Evolutionary conservation across 2,797 vertebrate genomes (phyloP).

Genomic region (Chaunax sp.): DNA sequence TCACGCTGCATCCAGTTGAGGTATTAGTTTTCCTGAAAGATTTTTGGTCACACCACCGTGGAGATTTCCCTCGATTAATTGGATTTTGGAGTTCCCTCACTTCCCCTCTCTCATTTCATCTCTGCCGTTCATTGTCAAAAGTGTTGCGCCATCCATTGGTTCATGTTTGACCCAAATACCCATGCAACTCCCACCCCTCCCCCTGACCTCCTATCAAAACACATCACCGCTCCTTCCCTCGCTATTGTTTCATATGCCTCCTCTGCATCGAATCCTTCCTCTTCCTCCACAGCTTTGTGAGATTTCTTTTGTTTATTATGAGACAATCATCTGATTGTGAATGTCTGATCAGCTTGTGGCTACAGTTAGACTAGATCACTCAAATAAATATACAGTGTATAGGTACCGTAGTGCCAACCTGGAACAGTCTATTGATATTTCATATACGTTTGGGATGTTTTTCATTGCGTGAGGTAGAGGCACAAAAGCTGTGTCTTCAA

Average conservation of each 20-base stretch:
- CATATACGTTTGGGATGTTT: background rate
- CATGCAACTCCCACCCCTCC: constrained; percentile 62
- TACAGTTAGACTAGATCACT: background rate
- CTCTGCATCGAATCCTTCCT: constrained; percentile 13
- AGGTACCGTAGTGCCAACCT: background rate
- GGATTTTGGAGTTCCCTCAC: constrained; percentile 11
- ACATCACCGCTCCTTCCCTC: constrained; percentile 40
- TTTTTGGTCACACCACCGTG: background rate
- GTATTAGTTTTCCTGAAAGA: constrained; percentile 30
- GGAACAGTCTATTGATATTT: background rate
- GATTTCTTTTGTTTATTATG: background rate
- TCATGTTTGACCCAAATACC: constrained; percentile 79
- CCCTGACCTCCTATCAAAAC: constrained; percentile 66
- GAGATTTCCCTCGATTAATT: constrained; percentile 20
- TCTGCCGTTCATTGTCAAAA: constrained; percentile 52
- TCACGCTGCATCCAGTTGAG: constrained; percentile 37
- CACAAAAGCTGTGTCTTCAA: too few species aligned
- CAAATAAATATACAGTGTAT: background rate
- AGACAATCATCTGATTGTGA: background rate
- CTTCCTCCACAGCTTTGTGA: constrained; percentile 14
- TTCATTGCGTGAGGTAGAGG: background rate
- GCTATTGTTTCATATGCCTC: constrained; percentile 58
- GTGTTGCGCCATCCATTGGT: constrained; percentile 55
- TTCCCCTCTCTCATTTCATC: constrained; percentile 20
- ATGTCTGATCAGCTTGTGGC: background rate